These are phyloP conservation scores for Aspidoscelis tigris DNA, from an alignment of 2,113 vertebrate species.

Conservation along the genomic window DNA sequence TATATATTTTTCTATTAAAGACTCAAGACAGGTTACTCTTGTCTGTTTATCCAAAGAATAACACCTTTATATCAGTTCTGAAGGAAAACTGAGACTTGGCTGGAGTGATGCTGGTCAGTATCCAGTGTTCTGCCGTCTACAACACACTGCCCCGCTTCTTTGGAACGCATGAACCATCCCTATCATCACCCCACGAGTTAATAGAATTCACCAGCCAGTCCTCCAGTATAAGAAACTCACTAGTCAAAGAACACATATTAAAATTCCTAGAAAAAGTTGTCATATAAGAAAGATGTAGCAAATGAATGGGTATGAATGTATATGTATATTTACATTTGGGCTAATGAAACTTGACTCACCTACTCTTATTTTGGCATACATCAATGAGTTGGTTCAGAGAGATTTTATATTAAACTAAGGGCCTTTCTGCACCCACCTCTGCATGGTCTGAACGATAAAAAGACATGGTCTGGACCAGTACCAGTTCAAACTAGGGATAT, in stretches of 20 bases:
- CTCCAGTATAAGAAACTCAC: neutral
- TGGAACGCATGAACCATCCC: neutral
- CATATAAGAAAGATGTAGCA: neutral
- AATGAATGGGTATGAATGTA: neutral
- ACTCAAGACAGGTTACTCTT: neutral
- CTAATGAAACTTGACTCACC: neutral
- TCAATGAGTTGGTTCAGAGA: neutral
- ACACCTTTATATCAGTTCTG: neutral
- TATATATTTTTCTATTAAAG: neutral
- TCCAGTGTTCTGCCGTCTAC: neutral
- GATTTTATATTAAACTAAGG: too few relatives aligned
- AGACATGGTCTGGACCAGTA: too few relatives aligned
- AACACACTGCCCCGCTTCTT: neutral
- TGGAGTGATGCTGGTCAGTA: neutral
- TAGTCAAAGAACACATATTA: neutral
- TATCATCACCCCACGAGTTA: neutral
- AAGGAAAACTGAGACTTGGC: neutral
- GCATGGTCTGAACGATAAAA: too few relatives aligned
- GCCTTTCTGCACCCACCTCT: too few relatives aligned
- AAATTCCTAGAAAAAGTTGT: neutral
- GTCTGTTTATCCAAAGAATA: neutral
- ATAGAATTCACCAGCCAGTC: too few relatives aligned
- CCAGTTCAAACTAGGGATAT: too few relatives aligned
- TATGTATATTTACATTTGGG: neutral
- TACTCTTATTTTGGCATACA: neutral